A percentile compares a stretch with the other conserved stretches of the same genome.
Conservation (phyloP, 2,888 invertebrate species). For the Drosophila histrio region DNA sequence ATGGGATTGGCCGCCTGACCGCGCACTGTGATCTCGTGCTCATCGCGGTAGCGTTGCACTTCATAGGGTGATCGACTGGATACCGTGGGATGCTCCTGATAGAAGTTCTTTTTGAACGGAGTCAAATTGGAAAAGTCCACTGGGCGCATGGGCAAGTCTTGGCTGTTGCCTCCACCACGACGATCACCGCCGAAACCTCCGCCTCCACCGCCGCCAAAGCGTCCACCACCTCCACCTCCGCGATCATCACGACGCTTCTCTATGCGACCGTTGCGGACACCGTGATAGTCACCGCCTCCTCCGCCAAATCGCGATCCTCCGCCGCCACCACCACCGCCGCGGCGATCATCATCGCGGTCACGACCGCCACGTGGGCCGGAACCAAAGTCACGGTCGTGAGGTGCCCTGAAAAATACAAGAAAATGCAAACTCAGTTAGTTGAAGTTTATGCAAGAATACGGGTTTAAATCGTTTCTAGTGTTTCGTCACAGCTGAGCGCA, state of each 20-base stretch:
- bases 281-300: slow-evolving; percentile 90
- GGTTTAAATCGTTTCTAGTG: not conserved
- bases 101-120: slow-evolving; percentile 94
- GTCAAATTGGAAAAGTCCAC: slow-evolving; percentile 87
- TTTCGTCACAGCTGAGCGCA: slow-evolving; percentile 18
- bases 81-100: slow-evolving; percentile 89
- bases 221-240: slow-evolving; percentile 84
- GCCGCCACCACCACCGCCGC: slow-evolving; percentile 68
- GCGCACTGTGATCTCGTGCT: slow-evolving; percentile 90
- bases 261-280: slow-evolving; percentile 79
- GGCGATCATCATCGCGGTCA: slow-evolving; percentile 87
- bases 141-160: slow-evolving; percentile 91
- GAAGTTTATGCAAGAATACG: not conserved
- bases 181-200: slow-evolving; percentile 75
- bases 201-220: slow-evolving; percentile 93
- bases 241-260: slow-evolving; percentile 84
- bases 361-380: slow-evolving; percentile 86
- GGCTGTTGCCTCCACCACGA: slow-evolving; percentile 91
- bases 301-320: slow-evolving; percentile 69
- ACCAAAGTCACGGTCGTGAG: slow-evolving; percentile 83
- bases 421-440: not conserved
- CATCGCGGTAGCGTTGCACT: slow-evolving; percentile 88
- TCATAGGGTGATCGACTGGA: slow-evolving; percentile 88
- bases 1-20: slow-evolving; percentile 91
- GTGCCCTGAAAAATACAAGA: slow-evolving; percentile 71